Evolutionary conservation across 2,113 vertebrate genomes (phyloP).

Genomic region (Columba janthina): DNA sequence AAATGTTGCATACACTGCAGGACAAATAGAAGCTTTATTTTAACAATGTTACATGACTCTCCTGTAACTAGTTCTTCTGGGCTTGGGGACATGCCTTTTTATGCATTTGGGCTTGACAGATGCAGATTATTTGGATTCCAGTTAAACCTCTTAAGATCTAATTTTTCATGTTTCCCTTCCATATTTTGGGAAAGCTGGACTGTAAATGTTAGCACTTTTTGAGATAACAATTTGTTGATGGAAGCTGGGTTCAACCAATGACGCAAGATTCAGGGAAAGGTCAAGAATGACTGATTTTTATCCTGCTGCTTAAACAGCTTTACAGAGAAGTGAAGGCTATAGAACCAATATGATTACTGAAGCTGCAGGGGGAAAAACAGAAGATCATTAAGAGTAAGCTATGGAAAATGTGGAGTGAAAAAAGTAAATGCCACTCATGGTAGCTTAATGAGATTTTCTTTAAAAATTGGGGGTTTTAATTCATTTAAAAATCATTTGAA

Average conservation of each 20-base stretch:
- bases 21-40: background rate
- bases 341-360: background rate
- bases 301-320: background rate
- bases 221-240: background rate
- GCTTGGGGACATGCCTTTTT: background rate
- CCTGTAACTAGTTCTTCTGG: background rate
- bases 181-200: background rate
- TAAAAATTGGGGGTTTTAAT: background rate
- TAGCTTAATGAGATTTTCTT: conserved; percentile 4
- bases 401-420: background rate
- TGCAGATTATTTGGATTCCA: background rate
- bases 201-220: background rate
- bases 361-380: background rate
- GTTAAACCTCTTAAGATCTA: background rate
- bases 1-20: background rate
- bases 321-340: background rate
- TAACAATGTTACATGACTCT: background rate
- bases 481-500: background rate
- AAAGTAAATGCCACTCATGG: background rate
- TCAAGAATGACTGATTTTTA: background rate
- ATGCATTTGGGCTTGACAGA: background rate
- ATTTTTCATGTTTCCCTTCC: background rate
- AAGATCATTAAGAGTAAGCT: background rate
- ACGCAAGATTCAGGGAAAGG: background rate
- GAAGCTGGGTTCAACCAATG: background rate